Percentiles rank a stretch among this genome's conserved stretches.
Conservation (phyloP, 1,140 invertebrate genomes). For the Parapsyche elsis region DNA sequence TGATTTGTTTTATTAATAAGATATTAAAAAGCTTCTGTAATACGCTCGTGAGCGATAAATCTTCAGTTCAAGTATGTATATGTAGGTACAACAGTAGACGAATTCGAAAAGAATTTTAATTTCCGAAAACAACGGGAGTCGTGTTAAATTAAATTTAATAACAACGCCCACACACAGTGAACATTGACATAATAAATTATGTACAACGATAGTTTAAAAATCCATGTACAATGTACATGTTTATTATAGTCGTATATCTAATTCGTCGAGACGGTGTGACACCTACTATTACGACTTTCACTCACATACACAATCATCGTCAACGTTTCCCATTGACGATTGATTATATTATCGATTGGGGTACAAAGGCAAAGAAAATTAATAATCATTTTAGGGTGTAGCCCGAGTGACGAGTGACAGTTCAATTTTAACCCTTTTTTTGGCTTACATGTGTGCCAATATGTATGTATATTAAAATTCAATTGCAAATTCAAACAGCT, state of each 20-base stretch:
- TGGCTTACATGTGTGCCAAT: too few relatives aligned
- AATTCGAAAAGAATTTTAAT: neutral
- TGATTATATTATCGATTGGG: too few relatives aligned
- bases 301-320: too few relatives aligned
- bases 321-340: too few relatives aligned
- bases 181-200: neutral
- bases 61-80: neutral
- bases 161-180: neutral
- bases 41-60: neutral
- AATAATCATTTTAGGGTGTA: too few relatives aligned
- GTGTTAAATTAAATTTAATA: constrained; percentile 1
- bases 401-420: too few relatives aligned
- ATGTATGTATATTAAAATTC: too few relatives aligned
- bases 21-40: neutral
- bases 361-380: too few relatives aligned
- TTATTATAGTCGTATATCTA: neutral
- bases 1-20: too few relatives aligned
- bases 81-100: neutral
- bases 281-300: neutral
- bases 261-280: neutral
- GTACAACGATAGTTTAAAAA: neutral
- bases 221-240: neutral
- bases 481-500: too few relatives aligned
- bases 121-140: too few relatives aligned
- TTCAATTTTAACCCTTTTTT: too few relatives aligned